A percentile compares a stretch with the other conserved stretches of the same genome.
Conservation (phyloP, 2,113 vertebrate genomes). For the Stercorarius parasiticus region DNA sequence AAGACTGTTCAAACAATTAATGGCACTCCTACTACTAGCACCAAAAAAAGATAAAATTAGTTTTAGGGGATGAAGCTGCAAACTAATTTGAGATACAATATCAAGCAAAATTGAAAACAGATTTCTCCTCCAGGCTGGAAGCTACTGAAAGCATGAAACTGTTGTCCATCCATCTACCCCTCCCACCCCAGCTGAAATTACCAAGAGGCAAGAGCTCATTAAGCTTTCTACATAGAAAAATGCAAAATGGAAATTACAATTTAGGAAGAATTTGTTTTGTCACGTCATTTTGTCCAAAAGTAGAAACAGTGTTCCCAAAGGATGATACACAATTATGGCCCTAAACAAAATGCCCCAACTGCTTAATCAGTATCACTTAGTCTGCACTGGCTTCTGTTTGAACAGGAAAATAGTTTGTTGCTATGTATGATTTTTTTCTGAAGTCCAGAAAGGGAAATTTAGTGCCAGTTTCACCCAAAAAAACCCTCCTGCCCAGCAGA, state of each 20-base stretch:
- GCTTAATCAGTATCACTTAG: background rate
- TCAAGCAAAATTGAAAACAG: background rate
- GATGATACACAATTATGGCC: background rate
- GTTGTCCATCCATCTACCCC: background rate
- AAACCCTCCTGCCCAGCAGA: background rate
- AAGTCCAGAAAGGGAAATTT: background rate
- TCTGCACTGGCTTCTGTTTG: background rate
- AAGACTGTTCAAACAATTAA: background rate
- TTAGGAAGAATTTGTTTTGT: background rate
- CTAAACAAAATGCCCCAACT: background rate
- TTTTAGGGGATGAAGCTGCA: background rate
- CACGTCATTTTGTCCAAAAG: background rate
- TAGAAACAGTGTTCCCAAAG: background rate
- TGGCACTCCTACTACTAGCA: background rate
- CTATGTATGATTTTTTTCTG: background rate
- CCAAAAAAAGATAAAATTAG: background rate
- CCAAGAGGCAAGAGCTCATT: background rate
- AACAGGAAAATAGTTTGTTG: background rate
- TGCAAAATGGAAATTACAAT: background rate
- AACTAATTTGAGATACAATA: background rate
- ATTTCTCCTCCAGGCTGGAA: background rate
- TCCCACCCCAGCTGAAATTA: background rate
- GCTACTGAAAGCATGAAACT: background rate
- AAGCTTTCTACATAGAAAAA: background rate
- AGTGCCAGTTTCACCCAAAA: background rate